These are phyloP conservation scores for Venustoraphidia nigricollis DNA, from an alignment of 2,888 invertebrate genomes.

Conservation along the genomic window DNA sequence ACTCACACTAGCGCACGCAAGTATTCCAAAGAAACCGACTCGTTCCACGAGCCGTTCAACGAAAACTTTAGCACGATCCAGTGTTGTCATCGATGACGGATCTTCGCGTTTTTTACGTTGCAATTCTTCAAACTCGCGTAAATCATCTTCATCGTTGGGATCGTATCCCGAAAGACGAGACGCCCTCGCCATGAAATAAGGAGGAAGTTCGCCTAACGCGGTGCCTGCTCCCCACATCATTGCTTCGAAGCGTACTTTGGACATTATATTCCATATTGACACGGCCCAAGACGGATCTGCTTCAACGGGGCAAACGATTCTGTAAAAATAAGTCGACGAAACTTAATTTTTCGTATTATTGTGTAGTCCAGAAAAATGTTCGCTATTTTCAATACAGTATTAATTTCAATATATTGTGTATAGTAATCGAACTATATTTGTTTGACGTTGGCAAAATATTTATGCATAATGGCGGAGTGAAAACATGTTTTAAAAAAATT, in stretches of 20 bases:
- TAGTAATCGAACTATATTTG: not conserved
- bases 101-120: constrained; percentile 40
- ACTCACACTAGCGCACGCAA: constrained; percentile 86
- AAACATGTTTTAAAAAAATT: too few relatives aligned
- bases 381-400: not conserved
- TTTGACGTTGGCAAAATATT: not conserved
- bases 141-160: constrained; percentile 48
- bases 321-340: constrained; percentile 26
- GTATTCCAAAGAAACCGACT: constrained; percentile 90
- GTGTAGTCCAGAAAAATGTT: not conserved
- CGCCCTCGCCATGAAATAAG: constrained; percentile 99
- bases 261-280: constrained; percentile 85
- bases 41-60: constrained; percentile 82
- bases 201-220: constrained; percentile 96
- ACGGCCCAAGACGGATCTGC: constrained; percentile 46
- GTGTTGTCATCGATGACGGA: constrained; percentile 39
- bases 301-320: constrained; percentile 80
- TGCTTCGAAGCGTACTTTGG: constrained; percentile 86
- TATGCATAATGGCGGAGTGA: too few relatives aligned
- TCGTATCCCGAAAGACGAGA: constrained; percentile 53
- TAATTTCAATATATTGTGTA: too few relatives aligned
- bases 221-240: constrained; percentile 98
- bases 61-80: constrained; percentile 67
- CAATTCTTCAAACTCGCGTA: constrained; percentile 57
- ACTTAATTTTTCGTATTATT: not conserved